A percentile compares a stretch with the other conserved stretches of the same genome.
Conservation (phyloP, 2,113 vertebrate genomes). For the Dipodomys spectabilis region DNA sequence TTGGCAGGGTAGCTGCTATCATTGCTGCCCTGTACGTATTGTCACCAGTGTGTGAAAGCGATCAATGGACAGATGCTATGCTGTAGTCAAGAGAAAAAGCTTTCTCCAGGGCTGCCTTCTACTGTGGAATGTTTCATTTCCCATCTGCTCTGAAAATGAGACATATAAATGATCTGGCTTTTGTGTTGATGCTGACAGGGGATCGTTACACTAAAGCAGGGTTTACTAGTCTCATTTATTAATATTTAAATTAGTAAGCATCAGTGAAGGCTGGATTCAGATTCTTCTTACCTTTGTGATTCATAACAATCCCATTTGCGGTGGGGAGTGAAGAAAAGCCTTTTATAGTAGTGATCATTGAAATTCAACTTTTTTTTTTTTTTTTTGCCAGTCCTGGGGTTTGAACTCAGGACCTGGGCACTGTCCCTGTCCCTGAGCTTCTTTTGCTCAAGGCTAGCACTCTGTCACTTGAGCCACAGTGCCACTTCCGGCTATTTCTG, state of each 20-base stretch:
- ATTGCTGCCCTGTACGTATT: constrained; percentile 31
- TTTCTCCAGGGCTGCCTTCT: constrained; percentile 41
- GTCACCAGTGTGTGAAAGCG: constrained; percentile 34
- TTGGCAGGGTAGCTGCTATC: constrained; percentile 41
- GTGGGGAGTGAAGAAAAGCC: neutral
- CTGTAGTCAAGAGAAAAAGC: constrained; percentile 49
- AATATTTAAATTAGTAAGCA: constrained; percentile 60
- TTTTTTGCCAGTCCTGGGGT: too few relatives aligned
- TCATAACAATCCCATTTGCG: neutral
- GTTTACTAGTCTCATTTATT: constrained; percentile 47
- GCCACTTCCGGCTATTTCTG: too few relatives aligned
- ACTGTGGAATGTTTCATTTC: constrained; percentile 63
- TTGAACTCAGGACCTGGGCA: too few relatives aligned
- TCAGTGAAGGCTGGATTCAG: constrained; percentile 15
- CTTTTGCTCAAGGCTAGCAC: too few relatives aligned
- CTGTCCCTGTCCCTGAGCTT: too few relatives aligned
- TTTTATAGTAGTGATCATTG: constrained; percentile 6
- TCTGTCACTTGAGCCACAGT: too few relatives aligned
- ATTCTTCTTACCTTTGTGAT: constrained; percentile 42
- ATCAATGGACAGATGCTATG: constrained; percentile 12
- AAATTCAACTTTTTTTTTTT: constrained; percentile 9
- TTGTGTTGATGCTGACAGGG: constrained; percentile 46
- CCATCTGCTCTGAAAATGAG: constrained; percentile 32
- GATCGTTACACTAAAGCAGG: neutral
- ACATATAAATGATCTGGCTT: constrained; percentile 29